phyloP scores from a whole-genome alignment of 30 jellyfish, hydroid and myxozoan genomes.

The Turritopsis dohrnii region DNA sequence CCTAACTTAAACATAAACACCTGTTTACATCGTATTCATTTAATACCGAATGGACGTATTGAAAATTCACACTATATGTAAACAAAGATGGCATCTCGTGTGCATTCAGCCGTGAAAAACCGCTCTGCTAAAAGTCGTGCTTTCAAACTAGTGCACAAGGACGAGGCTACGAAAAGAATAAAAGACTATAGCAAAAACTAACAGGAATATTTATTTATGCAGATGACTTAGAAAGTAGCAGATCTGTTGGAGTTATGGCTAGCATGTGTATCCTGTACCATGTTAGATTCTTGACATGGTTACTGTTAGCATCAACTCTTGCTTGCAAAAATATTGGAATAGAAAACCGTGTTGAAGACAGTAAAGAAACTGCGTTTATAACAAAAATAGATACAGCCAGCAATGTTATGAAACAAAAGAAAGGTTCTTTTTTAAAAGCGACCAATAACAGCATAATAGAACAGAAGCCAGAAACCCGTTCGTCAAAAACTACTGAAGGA shows the following conservation, averaged over 20 bases:
- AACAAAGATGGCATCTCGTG: constrained; percentile 24
- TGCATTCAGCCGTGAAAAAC: constrained; percentile 27
- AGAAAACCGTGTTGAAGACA: constrained; percentile 11
- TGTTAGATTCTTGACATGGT: background rate
- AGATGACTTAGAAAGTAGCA: background rate
- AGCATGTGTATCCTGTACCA: background rate
- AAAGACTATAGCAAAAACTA: background rate
- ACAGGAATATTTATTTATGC: background rate
- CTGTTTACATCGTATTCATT: constrained; percentile 13
- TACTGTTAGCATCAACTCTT: background rate
- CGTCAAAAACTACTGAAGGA: constrained; percentile 10
- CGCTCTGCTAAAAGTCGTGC: constrained; percentile 1
- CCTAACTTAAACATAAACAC: background rate
- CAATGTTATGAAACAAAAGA: background rate
- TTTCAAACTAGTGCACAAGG: background rate
- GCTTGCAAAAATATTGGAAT: background rate
- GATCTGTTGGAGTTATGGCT: background rate
- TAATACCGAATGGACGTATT: constrained; percentile 17
- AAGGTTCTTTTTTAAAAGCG: background rate
- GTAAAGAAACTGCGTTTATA: constrained; percentile 7
- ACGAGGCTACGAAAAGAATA: background rate
- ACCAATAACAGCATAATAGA: background rate
- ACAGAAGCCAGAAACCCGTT: background rate
- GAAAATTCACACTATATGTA: background rate
- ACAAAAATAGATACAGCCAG: constrained; percentile 11